phyloP scores from a whole-genome alignment of 2,113 vertebrate genomes.

The Tachuris rubrigastra region DNA sequence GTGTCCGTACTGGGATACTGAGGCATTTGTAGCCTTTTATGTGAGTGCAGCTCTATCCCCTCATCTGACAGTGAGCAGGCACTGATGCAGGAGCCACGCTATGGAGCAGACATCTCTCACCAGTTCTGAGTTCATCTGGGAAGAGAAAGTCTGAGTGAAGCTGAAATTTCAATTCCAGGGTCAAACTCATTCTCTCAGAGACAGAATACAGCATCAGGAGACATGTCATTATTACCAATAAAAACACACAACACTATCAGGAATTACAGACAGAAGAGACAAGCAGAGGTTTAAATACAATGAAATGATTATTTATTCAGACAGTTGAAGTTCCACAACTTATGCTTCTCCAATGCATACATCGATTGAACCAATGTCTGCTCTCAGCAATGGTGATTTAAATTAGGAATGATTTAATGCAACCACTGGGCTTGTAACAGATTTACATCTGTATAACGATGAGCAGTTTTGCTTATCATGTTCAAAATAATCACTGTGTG shows the following conservation, averaged over 20 bases:
- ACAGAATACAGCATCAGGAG: neutral
- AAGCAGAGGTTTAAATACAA: neutral
- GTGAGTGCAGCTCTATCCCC: neutral
- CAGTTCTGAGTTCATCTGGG: neutral
- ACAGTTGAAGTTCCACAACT: neutral
- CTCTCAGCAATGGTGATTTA: constrained; percentile 9
- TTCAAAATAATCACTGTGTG: constrained; percentile 21
- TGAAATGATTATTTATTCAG: constrained; percentile 52
- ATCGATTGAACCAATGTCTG: neutral
- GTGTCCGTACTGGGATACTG: neutral
- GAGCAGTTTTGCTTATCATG: neutral
- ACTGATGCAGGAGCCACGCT: neutral
- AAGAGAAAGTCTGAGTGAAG: neutral
- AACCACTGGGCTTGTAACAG: neutral
- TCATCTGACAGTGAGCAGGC: neutral
- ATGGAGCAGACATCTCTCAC: neutral
- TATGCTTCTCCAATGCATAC: neutral
- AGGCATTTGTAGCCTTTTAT: neutral
- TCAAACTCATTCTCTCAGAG: neutral
- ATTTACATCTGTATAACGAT: constrained; percentile 19
- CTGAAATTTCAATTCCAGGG: neutral
- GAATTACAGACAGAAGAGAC: neutral
- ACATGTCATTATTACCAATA: neutral
- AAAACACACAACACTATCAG: neutral
- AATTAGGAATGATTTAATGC: constrained; percentile 29